Base-by-base conservation (phyloP, 2,888 invertebrate genomes). In the Pseudoips prasinana region DNA sequence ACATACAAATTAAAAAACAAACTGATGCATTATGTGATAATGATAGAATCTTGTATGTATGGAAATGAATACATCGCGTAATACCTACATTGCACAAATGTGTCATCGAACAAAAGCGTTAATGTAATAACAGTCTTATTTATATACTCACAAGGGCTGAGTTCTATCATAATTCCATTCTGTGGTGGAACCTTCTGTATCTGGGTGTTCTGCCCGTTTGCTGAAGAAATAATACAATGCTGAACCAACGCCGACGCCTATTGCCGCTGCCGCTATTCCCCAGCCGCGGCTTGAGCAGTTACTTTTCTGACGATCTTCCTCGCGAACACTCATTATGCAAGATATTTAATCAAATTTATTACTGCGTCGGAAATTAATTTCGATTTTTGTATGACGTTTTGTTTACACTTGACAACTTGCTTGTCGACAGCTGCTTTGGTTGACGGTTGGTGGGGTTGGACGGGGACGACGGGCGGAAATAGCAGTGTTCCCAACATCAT, bases 191-290 rank as follows among this genome's bases (percentile, higher is more conserved):
- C 80, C 83, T 41, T 68, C 72, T 1, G 58, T 40, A 28, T 68
- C 61, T 1, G 80, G 79, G 9, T 76, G 62, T 40, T 81, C 82
- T 11, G 63, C 46, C 27, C 73, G 48, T 59, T 79, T 83, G 50
- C 64, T 83, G 46, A 83, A 81, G 60, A 75, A 76, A 67, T 87
- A 87, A 64, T 83, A 87, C 49, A 87, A 37, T 9, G 86, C 86
- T 1, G 86, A 84, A 28, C 86, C 87, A 58, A 87, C 78, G 0
- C 86, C 84, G 29, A 84, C 81, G 42, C 86, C 84, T 39, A 86
- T 69, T 0, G 83, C 87, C 35, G 84, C 82, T 8, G 79, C 85
- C 25, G 84, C 86, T 1, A 85, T 49, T 2, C 82, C 87, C 0
- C 83, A 52, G 0, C 86, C 86, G 28, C 82, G 76, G 59, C 75